A percentile compares a stretch with the other conserved stretches of the same genome.
Evolutionary conservation across 1,140 invertebrate genomes (phyloP).

Genomic region (Eurosta solidaginis): DNA sequence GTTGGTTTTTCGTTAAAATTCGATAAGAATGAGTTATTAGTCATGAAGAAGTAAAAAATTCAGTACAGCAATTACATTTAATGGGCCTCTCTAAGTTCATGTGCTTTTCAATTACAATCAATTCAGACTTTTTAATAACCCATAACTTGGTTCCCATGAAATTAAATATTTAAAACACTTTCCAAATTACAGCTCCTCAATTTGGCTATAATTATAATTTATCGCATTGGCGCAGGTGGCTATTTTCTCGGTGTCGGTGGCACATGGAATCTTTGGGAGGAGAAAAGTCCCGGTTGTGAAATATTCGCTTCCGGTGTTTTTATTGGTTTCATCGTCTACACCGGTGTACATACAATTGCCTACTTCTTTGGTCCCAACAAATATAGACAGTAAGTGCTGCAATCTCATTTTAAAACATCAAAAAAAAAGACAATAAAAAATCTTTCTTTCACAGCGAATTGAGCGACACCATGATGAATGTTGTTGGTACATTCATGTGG

Average conservation of each 20-base stretch:
- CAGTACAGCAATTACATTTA: no score
- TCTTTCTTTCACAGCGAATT: conserved; percentile 64
- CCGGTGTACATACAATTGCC: conserved; percentile 70
- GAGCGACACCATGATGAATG: conserved; percentile 83
- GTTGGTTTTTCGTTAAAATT: no score
- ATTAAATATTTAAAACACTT: background rate
- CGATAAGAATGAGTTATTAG: no score
- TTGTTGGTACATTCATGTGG: conserved; percentile 81
- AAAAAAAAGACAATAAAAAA: background rate
- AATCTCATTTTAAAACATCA: background rate
- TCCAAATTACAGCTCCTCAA: conserved; percentile 71
- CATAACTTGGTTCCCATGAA: background rate
- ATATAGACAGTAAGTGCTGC: conserved; percentile 68
- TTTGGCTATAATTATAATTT: conserved; percentile 78
- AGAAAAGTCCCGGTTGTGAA: conserved; percentile 82
- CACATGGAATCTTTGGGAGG: conserved; percentile 86
- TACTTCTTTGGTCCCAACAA: conserved; percentile 75
- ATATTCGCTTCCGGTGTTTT: conserved; percentile 84
- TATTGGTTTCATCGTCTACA: conserved; percentile 83
- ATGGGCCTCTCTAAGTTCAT: no score
- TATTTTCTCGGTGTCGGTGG: conserved; percentile 82
- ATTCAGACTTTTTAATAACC: no score
- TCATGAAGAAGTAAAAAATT: no score
- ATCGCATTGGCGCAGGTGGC: conserved; percentile 79
- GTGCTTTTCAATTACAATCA: no score